A percentile compares a stretch with the other conserved stretches of the same genome.
phyloP scores from a whole-genome alignment of 2,888 invertebrate genomes.

The Luperina testacea region DNA sequence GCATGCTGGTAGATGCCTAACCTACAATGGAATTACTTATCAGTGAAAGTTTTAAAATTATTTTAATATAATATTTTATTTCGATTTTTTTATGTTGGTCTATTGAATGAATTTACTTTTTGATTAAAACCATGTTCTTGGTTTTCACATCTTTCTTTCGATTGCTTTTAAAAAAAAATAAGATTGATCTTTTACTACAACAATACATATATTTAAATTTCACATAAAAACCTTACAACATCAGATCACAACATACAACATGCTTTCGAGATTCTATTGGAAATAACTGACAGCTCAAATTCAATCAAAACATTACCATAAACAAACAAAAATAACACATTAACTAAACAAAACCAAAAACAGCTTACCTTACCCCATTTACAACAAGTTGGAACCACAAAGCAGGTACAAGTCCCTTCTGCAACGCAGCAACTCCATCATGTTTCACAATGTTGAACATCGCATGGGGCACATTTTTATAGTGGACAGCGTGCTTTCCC shows the following conservation, averaged over 20 bases:
- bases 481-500: conserved; percentile 91
- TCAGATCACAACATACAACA: not conserved
- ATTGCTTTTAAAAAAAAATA: not conserved
- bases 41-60: not conserved
- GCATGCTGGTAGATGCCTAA: conserved; percentile 94
- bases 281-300: not conserved
- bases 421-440: conserved; percentile 94
- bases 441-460: conserved; percentile 93
- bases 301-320: not conserved
- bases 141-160: not conserved
- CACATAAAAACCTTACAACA: not conserved
- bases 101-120: not conserved
- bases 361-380: conserved; percentile 90
- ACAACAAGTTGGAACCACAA: conserved; percentile 94
- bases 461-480: conserved; percentile 95
- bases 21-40: conserved; percentile 80
- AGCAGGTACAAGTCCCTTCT: conserved; percentile 95
- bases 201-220: not conserved
- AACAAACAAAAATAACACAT: conserved; percentile 3
- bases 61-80: not conserved
- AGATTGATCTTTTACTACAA: not conserved
- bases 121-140: not conserved
- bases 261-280: not conserved
- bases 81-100: not conserved
- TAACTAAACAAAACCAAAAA: conserved; percentile 32